phyloP scores from a whole-genome alignment of 2,797 vertebrate genomes.

The Chelonia mydas region DNA sequence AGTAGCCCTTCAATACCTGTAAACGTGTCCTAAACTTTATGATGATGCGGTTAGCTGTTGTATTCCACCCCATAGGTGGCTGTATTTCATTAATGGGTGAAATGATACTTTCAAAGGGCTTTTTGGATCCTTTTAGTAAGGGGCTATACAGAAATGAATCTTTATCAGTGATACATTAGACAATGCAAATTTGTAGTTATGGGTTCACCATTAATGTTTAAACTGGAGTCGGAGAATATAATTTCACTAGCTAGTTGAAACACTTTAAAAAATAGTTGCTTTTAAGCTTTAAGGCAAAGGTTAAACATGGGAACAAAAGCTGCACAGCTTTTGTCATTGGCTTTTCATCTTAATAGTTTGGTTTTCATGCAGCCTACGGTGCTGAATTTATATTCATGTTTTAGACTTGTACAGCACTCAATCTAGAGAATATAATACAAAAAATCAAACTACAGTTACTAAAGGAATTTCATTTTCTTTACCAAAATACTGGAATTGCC shows the following conservation, averaged over 20 bases:
- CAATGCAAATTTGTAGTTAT: not conserved
- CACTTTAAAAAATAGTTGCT: not conserved
- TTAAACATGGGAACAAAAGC: constrained; percentile 36
- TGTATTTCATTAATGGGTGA: no score
- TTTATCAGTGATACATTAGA: not conserved
- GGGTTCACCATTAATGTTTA: not conserved
- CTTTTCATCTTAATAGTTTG: not conserved
- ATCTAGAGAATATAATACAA: not conserved
- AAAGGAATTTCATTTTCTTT: not conserved
- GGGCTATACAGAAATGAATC: not conserved
- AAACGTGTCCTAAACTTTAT: not conserved
- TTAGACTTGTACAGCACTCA: not conserved
- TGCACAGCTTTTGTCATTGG: not conserved
- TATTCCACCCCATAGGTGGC: not conserved
- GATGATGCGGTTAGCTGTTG: not conserved
- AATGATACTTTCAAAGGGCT: no score
- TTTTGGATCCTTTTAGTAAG: no score
- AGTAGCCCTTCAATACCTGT: not conserved
- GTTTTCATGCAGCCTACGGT: constrained; percentile 3
- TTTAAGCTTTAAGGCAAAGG: not conserved
- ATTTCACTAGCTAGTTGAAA: not conserved
- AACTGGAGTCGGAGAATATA: not conserved
- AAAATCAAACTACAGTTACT: constrained; percentile 14
- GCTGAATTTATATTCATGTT: constrained; percentile 29
- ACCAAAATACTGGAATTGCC: not conserved